Evolutionary conservation across 1,140 invertebrate genomes (phyloP).

Genomic region (Ips typographus): DNA sequence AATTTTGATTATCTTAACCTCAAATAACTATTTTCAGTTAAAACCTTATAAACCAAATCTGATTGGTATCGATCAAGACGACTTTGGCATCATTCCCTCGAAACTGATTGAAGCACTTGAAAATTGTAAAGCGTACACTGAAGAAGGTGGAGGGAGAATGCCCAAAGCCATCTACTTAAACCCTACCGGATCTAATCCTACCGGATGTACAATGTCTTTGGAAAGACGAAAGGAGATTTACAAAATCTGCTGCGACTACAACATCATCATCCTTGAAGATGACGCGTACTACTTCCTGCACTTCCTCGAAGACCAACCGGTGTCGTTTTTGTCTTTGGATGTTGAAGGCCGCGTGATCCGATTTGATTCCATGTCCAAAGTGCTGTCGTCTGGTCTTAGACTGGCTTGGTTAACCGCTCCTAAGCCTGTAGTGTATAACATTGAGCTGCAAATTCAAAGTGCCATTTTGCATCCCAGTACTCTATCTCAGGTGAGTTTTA

Average conservation of each 20-base stretch:
- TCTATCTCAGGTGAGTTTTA: slow-evolving; percentile 61
- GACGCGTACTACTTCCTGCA: slow-evolving; percentile 81
- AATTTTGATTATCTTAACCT: neutral
- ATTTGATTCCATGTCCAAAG: slow-evolving; percentile 80
- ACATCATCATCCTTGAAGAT: slow-evolving; percentile 79
- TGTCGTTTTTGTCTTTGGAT: slow-evolving; percentile 74
- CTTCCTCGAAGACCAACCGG: slow-evolving; percentile 62
- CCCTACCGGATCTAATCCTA: slow-evolving; percentile 68
- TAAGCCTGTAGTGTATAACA: slow-evolving; percentile 58
- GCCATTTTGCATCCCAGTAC: slow-evolving; percentile 72
- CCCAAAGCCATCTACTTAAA: slow-evolving; percentile 64
- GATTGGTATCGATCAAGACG: slow-evolving; percentile 57
- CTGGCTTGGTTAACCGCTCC: slow-evolving; percentile 73
- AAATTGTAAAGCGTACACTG: slow-evolving; percentile 53
- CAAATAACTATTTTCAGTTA: slow-evolving; percentile 49
- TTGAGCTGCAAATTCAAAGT: slow-evolving; percentile 72
- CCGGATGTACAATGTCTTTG: slow-evolving; percentile 65
- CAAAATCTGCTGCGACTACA: slow-evolving; percentile 70
- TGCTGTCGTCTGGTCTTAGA: slow-evolving; percentile 70
- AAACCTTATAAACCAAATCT: slow-evolving; percentile 56
- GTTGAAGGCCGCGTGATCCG: slow-evolving; percentile 74
- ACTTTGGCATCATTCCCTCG: slow-evolving; percentile 56
- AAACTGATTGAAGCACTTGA: slow-evolving; percentile 53
- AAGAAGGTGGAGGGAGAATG: slow-evolving; percentile 54
- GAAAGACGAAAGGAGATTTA: slow-evolving; percentile 72